These are phyloP conservation scores for Bombylius discolor DNA, from an alignment of 2,888 invertebrate genomes.

Conservation along the genomic window DNA sequence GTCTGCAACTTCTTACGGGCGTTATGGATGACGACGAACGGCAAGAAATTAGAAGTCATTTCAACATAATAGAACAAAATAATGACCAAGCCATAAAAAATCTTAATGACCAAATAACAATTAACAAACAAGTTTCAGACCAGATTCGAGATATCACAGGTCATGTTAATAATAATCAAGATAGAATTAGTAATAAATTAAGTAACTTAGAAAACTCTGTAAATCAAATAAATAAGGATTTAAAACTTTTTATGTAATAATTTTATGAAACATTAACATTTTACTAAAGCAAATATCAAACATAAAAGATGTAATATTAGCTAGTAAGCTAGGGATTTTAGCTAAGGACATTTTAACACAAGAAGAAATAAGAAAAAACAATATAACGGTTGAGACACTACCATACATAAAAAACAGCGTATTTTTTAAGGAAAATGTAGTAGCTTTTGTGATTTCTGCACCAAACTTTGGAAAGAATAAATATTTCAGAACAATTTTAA, in stretches of 20 bases:
- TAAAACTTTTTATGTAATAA: too few relatives aligned
- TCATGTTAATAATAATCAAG: too few relatives aligned
- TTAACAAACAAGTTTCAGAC: too few relatives aligned
- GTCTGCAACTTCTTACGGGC: too few relatives aligned
- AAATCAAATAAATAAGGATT: too few relatives aligned
- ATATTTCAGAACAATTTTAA: constrained; percentile 1
- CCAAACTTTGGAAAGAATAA: background rate
- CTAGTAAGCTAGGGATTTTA: background rate
- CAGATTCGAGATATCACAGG: too few relatives aligned
- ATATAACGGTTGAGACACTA: too few relatives aligned
- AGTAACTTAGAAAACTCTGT: too few relatives aligned
- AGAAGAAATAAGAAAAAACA: constrained; percentile 2
- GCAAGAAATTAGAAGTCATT: background rate
- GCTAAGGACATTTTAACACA: constrained; percentile 1
- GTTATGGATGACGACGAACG: background rate
- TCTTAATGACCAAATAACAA: background rate
- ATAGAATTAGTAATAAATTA: too few relatives aligned
- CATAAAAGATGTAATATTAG: too few relatives aligned
- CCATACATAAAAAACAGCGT: background rate
- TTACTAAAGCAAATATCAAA: too few relatives aligned
- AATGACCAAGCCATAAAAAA: background rate
- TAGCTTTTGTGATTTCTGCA: constrained; percentile 3
- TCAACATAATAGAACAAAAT: background rate
- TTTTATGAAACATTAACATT: too few relatives aligned
- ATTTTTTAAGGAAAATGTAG: background rate